A percentile compares a stretch with the other conserved stretches of the same genome.
phyloP scores from a whole-genome alignment of 2,888 invertebrate genomes.

The Capitulum mitella region DNA sequence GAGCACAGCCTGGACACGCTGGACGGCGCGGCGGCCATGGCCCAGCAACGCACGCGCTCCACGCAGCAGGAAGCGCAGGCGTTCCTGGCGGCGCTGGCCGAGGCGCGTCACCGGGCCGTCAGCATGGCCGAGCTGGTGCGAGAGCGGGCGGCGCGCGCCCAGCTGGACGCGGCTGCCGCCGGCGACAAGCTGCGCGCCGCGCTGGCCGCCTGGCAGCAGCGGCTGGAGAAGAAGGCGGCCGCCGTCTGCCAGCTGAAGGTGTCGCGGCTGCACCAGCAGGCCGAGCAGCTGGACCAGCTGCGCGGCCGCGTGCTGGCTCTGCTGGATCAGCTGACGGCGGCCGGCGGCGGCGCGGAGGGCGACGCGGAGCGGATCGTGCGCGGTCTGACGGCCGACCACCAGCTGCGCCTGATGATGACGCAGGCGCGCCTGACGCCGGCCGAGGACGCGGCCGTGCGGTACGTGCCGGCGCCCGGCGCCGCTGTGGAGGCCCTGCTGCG shows the following conservation, averaged over 20 bases:
- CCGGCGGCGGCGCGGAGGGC: not conserved
- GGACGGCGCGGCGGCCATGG: not conserved
- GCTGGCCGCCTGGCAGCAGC: not conserved
- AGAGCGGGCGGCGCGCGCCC: conserved; percentile 9
- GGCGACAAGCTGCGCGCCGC: conserved; percentile 3
- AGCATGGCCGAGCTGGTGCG: conserved; percentile 4
- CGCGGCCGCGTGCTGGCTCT: conserved; percentile 10
- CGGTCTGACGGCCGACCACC: not conserved
- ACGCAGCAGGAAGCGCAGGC: conserved; percentile 16
- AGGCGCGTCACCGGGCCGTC: not conserved
- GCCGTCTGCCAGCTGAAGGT: conserved; percentile 22
- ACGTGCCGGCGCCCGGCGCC: conserved; percentile 48
- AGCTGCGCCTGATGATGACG: not conserved
- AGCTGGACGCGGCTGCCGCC: conserved; percentile 19
- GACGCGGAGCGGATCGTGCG: conserved; percentile 6
- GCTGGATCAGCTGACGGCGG: not conserved
- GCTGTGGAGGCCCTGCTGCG: conserved; percentile 32
- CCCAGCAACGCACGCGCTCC: not conserved
- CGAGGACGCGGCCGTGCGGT: conserved; percentile 50
- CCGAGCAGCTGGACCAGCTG: not conserved
- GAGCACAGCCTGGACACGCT: conserved; percentile 23
- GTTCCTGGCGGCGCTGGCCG: conserved; percentile 10
- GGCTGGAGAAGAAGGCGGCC: conserved; percentile 2
- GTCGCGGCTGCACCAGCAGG: not conserved
- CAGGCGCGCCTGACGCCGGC: conserved; percentile 41